These are phyloP conservation scores for Glossosoma conforme DNA, from an alignment of 1,140 invertebrate species.

Conservation along the genomic window DNA sequence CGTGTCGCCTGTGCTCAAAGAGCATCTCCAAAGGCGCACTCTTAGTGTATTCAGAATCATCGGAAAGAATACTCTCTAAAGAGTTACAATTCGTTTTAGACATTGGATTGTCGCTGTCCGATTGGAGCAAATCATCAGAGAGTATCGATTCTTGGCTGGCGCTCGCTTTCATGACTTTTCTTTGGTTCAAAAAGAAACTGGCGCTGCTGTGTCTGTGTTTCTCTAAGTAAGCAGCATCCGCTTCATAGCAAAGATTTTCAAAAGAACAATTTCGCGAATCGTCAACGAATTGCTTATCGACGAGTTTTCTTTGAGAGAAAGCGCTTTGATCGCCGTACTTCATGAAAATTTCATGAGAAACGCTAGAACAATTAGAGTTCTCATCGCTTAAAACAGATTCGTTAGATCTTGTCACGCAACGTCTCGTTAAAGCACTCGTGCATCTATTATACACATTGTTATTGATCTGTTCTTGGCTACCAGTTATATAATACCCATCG, in stretches of 20 bases:
- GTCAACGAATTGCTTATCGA: constrained; percentile 41
- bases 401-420: constrained; percentile 47
- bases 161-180: constrained; percentile 49
- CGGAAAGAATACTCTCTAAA: constrained; percentile 71
- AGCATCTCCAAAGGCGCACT: constrained; percentile 68
- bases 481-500: constrained; percentile 20
- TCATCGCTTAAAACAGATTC: constrained; percentile 47
- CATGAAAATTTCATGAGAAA: constrained; percentile 49
- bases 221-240: constrained; percentile 43
- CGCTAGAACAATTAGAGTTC: constrained; percentile 48
- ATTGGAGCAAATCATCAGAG: constrained; percentile 60
- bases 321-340: constrained; percentile 48
- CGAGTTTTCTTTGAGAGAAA: constrained; percentile 45
- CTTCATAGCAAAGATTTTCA: constrained; percentile 45
- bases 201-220: constrained; percentile 56
- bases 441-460: constrained; percentile 40
- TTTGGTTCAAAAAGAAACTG: constrained; percentile 61
- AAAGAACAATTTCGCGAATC: constrained; percentile 48
- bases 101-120: constrained; percentile 56
- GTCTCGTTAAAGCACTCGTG: constrained; percentile 46
- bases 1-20: constrained; percentile 48
- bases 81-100: constrained; percentile 62
- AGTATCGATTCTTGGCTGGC: constrained; percentile 71
- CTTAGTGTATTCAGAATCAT: constrained; percentile 72
- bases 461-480: constrained; percentile 24